Base-by-base conservation (phyloP, 2,888 invertebrate species). In the Eupithecia inturbata region DNA sequence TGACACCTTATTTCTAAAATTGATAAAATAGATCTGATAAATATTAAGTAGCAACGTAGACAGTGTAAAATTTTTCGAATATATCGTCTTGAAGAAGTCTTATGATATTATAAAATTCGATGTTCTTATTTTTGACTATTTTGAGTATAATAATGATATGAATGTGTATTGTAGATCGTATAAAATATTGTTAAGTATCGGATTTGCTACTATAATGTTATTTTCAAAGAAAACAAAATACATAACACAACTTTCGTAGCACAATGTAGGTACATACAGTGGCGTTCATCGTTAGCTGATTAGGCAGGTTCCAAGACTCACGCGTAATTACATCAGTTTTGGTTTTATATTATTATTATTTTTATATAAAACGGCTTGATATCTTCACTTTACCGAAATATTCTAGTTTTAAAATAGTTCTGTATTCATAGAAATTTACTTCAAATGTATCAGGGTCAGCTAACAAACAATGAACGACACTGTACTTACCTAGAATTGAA, bases 41-140 rank as follows among this genome's bases (percentile, higher is more conserved):
- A 63, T 68, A 66, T 74, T 33, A 12, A 19, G 5, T 71, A 68
- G 76, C 31, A 41, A 68, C 41, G 72, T 76, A 76, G 72, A 67
- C 36, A 62, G 76, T 70, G 45, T 49, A 71, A 68, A 28, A 69
- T 69, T 72, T 68, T 74, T 72, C 19, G 41, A 71, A 71, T 70
- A 75, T 67, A 71, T 70, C 66, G 26, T 73, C 75, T 71, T 70
- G 68, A 68, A 41, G 57, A 74, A 72, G 39, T 79, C 76, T 77
- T 79, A 77, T 77, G 79, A 76, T 77, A 75, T 75, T 79, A 77
- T 41, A 67, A 69, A 68, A 76, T 74, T 67, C 45, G 60, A 67
- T 67, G 70, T 73, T 67, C 68, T 69, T 73, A 69, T 66, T 69
- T 39, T 67, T 63, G 66, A 68, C 39, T 63, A 16, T 64, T 70